Conservation (phyloP, 2,888 invertebrate species). For the Monochamus alternatus region DNA sequence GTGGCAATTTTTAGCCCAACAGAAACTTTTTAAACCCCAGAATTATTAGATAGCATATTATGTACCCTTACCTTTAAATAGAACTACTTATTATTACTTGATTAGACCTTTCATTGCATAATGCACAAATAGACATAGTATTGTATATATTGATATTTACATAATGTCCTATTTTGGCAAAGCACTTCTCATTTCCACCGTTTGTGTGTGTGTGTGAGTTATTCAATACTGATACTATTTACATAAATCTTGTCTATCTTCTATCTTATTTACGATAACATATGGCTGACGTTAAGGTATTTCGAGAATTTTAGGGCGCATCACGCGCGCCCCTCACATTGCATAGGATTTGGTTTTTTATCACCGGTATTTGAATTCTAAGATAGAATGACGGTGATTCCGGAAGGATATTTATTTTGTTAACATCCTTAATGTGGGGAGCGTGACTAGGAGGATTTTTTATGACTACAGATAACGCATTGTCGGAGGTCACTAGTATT, state of each 20-base stretch:
- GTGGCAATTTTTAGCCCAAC: no score
- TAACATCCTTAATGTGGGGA: background rate
- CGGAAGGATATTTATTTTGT: background rate
- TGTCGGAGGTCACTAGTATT: no score
- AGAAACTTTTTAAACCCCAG: no score
- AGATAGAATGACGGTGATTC: background rate
- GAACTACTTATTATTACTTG: no score
- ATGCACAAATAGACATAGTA: no score
- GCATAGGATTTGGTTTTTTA: slow-evolving; percentile 1
- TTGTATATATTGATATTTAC: no score
- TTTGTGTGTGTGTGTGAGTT: background rate
- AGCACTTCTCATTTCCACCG: background rate
- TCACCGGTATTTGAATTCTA: slow-evolving; percentile 6
- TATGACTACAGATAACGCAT: no score
- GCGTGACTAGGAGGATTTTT: no score
- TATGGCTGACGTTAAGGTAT: slow-evolving; percentile 1
- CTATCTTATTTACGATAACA: slow-evolving; percentile 19
- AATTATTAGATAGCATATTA: no score
- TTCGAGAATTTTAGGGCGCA: slow-evolving; percentile 12
- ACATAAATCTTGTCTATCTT: slow-evolving; percentile 23
- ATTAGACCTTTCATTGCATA: no score
- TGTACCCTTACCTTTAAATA: no score
- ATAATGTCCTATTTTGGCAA: no score
- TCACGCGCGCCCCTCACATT: background rate
- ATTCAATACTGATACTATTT: slow-evolving; percentile 5